Conservation (phyloP, 2,797 vertebrate genomes). For the Cuniculus paca region DNA sequence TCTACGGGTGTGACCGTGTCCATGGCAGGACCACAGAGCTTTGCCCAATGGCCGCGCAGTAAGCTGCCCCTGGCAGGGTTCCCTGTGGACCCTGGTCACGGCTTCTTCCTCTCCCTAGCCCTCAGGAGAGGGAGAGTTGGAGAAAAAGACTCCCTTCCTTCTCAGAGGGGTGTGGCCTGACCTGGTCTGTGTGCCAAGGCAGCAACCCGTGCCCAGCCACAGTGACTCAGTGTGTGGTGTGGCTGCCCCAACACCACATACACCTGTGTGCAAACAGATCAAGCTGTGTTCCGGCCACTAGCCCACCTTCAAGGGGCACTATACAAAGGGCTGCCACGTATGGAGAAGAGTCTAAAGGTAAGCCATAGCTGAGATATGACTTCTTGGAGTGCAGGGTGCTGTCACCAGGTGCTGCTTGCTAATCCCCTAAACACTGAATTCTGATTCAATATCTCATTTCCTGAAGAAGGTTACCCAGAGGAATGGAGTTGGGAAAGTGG, state of each 20-base stretch:
- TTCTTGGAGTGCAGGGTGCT: background rate
- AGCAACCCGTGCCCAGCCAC: background rate
- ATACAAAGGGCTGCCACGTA: background rate
- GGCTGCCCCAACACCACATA: background rate
- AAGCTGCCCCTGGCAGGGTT: background rate
- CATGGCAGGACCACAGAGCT: background rate
- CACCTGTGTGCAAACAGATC: background rate
- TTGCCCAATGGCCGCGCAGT: background rate
- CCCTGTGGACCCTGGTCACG: background rate
- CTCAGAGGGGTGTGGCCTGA: slow-evolving; percentile 64
- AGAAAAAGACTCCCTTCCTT: slow-evolving; percentile 64
- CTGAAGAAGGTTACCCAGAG: background rate
- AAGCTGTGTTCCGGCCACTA: background rate
- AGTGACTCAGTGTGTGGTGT: background rate
- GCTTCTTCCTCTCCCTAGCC: slow-evolving; percentile 42
- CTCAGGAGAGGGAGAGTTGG: background rate
- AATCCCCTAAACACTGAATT: background rate
- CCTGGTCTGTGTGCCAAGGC: background rate
- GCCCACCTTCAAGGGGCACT: background rate
- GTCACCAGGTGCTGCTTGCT: background rate
- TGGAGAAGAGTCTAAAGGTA: slow-evolving; percentile 74
- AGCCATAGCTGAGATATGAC: background rate
- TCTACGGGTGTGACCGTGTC: slow-evolving; percentile 15
- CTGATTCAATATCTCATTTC: slow-evolving; percentile 37
- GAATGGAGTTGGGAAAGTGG: background rate